Base-by-base conservation (phyloP, 2,113 vertebrate genomes). In the Trichomycterus rosablanca region DNA sequence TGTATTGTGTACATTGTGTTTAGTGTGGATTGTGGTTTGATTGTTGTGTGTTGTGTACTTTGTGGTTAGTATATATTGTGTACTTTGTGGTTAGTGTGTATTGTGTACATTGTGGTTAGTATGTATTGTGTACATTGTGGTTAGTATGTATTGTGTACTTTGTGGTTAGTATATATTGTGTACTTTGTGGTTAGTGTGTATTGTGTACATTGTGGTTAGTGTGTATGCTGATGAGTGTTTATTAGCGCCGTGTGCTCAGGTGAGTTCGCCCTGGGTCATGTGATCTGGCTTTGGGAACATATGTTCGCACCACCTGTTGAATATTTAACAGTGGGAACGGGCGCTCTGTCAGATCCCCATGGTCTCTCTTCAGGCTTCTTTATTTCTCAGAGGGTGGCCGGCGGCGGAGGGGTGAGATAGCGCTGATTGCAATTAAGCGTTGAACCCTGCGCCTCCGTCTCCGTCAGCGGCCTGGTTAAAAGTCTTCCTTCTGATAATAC, bases 401-500 rank as follows among this genome's bases (percentile, higher is more conserved):
- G 68, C 71, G 50, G 57, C 69, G 32, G 72, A 76, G 49, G 62
- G 57, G 51, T 42, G 51, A 58, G 77, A 74, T 79, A 71, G 53
- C 19, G 46, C 53, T 51, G 72, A 79, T 79, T 74, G 72, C 63
- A 75, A 76, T 76, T 76, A 69, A 10, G 55, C 49, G 74, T 79
- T 75, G 72, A 76, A 71, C 61, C 43, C 62, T 46, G 39, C n/a
- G 28, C 68, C 72, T 69, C 72, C 70, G 61, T 45, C 56, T 76
- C 77, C 18, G n/a, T 78, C 74, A 68, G 63, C 72, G 10, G 57
- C 28, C 61, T 57, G 1, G 30, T 60, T 63, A 57, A 62, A 74
- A 70, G 72, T 42, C 61, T 72, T 75, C 63, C 51, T 32, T 26
- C 65, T 51, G 54, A 35, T 61, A 56, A 54, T 59, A 39, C 37